Percentiles rank a stretch among this genome's conserved stretches.
Evolutionary conservation across 1,140 invertebrate genomes (phyloP).

Genomic region (Calliphora vicina): DNA sequence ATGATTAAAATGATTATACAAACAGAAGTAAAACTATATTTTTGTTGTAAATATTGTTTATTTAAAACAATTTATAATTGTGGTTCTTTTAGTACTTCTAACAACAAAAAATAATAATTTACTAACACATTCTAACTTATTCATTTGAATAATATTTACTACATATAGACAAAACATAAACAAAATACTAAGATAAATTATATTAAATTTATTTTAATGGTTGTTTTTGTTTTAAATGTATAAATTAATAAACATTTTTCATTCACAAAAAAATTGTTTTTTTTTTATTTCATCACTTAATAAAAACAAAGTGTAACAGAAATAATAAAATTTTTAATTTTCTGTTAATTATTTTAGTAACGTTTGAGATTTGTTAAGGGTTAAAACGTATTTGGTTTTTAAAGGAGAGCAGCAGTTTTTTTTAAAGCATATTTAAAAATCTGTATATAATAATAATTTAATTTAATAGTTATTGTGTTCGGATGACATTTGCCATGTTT

Average conservation of each 20-base stretch:
- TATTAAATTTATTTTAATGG: background rate
- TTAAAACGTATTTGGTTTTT: background rate
- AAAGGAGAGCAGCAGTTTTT: background rate
- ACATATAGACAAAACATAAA: background rate
- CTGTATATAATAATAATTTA: background rate
- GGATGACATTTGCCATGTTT: background rate
- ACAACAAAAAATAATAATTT: background rate
- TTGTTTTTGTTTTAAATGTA: background rate
- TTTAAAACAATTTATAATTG: background rate
- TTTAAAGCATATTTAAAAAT: background rate
- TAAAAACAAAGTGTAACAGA: background rate
- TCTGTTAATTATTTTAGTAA: background rate
- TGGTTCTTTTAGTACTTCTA: background rate
- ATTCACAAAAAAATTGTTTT: background rate
- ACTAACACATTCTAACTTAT: background rate
- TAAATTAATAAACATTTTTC: constrained; percentile 11
- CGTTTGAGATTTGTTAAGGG: background rate
- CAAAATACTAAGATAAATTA: background rate
- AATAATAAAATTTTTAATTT: background rate
- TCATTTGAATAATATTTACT: too few species aligned
- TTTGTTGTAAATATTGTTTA: background rate
- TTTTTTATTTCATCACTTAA: background rate
- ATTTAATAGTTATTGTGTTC: background rate
- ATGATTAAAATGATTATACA: background rate
- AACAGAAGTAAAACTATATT: background rate